Percentiles rank a stretch among this genome's conserved stretches.
Evolutionary conservation across 2,888 invertebrate species (phyloP).

Genomic region (Neoaliturus tenellus): DNA sequence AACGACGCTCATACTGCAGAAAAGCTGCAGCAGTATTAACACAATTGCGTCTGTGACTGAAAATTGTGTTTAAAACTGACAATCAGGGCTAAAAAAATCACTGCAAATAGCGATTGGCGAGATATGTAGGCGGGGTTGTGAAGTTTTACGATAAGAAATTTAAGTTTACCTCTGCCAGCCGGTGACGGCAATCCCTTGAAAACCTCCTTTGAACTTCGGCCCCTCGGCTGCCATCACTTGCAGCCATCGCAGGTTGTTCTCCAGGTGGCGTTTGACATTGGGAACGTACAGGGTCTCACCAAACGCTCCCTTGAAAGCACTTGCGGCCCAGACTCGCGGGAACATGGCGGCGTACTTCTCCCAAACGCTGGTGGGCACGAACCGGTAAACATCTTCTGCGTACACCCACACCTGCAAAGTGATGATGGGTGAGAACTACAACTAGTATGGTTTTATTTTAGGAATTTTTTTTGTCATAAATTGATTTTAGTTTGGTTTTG

Average conservation of each 20-base stretch:
- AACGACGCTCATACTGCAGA: too few species aligned
- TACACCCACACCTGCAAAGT: slow-evolving; percentile 81
- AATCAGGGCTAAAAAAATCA: too few species aligned
- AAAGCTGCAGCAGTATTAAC: too few species aligned
- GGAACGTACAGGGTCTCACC: slow-evolving; percentile 83
- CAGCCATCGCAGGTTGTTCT: slow-evolving; percentile 83
- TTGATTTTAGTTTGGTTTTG: too few species aligned
- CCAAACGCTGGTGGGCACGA: slow-evolving; percentile 75
- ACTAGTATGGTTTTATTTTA: neutral
- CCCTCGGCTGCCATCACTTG: slow-evolving; percentile 79
- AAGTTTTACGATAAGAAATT: too few species aligned
- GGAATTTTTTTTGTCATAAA: too few species aligned
- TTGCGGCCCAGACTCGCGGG: slow-evolving; percentile 82
- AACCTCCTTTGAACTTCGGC: slow-evolving; percentile 74
- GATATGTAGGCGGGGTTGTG: too few species aligned
- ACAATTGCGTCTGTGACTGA: too few species aligned
- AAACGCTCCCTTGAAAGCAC: slow-evolving; percentile 86
- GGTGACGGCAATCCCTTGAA: slow-evolving; percentile 76
- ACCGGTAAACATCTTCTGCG: slow-evolving; percentile 81
- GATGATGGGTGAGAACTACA: neutral
- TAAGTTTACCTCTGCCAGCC: slow-evolving; percentile 75
- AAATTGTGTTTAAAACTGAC: too few species aligned
- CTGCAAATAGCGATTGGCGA: too few species aligned
- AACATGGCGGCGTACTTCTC: slow-evolving; percentile 82
- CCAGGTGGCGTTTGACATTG: slow-evolving; percentile 80